Evolutionary conservation across 1,140 invertebrate species (phyloP).

Genomic region (Drosophila sproati): DNA sequence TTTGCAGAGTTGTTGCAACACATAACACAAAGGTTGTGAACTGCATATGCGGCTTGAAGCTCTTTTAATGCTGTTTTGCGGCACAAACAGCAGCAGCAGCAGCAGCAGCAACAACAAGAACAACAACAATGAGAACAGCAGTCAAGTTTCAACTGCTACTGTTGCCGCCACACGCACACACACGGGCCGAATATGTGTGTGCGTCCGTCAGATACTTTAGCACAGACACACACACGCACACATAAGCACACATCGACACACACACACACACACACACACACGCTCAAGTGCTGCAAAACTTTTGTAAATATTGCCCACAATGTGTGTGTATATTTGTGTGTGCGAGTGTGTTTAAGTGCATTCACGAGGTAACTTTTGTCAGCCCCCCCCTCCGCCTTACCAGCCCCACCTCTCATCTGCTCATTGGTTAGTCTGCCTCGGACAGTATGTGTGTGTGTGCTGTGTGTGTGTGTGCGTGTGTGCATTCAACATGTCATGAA

Average conservation of each 20-base stretch:
- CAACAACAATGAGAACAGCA: background rate
- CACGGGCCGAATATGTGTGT: slow-evolving; percentile 25
- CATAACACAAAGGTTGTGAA: slow-evolving; percentile 31
- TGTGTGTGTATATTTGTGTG: slow-evolving; percentile 5
- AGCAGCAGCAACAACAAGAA: too few relatives aligned
- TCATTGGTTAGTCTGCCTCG: slow-evolving; percentile 10
- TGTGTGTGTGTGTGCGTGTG: slow-evolving; percentile 32
- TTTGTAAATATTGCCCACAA: slow-evolving; percentile 63
- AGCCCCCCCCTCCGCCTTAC: background rate
- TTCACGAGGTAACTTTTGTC: slow-evolving; percentile 37
- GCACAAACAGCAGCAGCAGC: background rate
- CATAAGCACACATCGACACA: too few relatives aligned
- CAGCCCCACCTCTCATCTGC: slow-evolving; percentile 1
- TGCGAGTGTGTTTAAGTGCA: slow-evolving; percentile 17
- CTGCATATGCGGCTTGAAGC: slow-evolving; percentile 33
- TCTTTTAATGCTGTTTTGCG: background rate
- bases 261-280: too few relatives aligned
- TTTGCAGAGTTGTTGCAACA: background rate
- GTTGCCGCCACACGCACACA: slow-evolving; percentile 6
- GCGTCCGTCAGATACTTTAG: slow-evolving; percentile 74
- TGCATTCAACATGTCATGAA: slow-evolving; percentile 83
- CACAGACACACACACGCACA: slow-evolving; percentile 28
- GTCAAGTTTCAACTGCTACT: slow-evolving; percentile 35
- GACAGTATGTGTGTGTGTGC: slow-evolving; percentile 54
- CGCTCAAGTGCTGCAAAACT: slow-evolving; percentile 64